These are phyloP conservation scores for Mormoops blainvillei DNA, from an alignment of 2,113 vertebrate genomes.

Conservation along the genomic window DNA sequence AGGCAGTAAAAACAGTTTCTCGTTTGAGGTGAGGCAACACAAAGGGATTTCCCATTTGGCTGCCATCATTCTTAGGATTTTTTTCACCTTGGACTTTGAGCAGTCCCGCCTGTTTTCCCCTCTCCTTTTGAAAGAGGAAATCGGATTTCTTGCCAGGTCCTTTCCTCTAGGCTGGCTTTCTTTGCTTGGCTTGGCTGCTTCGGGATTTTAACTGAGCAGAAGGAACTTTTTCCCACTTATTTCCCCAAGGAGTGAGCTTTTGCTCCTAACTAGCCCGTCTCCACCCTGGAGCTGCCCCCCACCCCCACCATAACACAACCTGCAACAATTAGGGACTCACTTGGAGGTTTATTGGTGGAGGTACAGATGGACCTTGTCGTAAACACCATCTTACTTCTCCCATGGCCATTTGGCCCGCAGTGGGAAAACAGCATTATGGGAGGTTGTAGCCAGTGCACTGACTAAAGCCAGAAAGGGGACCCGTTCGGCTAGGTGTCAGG, in stretches of 20 bases:
- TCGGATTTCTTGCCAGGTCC: background rate
- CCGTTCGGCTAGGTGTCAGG: background rate
- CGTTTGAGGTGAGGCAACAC: background rate
- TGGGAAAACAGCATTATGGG: background rate
- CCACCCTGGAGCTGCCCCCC: background rate
- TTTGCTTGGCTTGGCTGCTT: background rate
- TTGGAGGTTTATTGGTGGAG: slow-evolving; percentile 60
- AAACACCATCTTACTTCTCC: slow-evolving; percentile 7
- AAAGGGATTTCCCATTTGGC: background rate
- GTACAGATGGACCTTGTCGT: background rate
- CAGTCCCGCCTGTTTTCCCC: background rate
- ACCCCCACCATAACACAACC: background rate
- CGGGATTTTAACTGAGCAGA: background rate
- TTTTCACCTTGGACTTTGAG: background rate
- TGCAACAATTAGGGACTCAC: background rate
- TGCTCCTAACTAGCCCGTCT: background rate
- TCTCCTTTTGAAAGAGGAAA: background rate
- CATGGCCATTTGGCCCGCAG: background rate
- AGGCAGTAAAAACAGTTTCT: background rate
- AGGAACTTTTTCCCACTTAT: background rate
- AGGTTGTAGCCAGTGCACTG: background rate
- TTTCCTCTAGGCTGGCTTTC: background rate
- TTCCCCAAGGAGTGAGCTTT: background rate
- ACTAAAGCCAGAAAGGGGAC: background rate
- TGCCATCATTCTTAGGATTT: background rate